phyloP scores from a whole-genome alignment of 2,797 vertebrate species.

The Capromys pilorides region DNA sequence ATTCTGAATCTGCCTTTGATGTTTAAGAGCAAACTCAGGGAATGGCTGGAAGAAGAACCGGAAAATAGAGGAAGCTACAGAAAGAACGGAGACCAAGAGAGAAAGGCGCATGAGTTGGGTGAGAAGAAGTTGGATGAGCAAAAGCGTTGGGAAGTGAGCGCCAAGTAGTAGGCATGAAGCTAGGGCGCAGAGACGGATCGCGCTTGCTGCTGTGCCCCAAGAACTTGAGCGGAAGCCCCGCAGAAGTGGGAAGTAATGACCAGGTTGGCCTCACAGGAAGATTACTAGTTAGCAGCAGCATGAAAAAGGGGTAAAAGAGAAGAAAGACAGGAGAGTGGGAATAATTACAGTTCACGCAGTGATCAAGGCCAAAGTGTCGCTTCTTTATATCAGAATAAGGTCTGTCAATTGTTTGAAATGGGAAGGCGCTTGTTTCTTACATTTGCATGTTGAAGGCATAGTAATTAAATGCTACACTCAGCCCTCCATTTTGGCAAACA shows the following conservation, averaged over 20 bases:
- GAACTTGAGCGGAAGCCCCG: neutral
- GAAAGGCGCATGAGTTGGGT: neutral
- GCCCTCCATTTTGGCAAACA: constrained; percentile 39
- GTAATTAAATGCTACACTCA: neutral
- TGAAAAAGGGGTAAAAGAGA: neutral
- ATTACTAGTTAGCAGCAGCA: neutral
- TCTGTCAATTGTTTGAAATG: neutral
- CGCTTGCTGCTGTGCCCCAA: neutral
- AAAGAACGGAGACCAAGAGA: neutral
- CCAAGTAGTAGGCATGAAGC: neutral
- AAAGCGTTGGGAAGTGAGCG: neutral
- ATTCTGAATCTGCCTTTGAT: neutral
- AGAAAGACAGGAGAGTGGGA: neutral
- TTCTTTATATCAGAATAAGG: constrained; percentile 21
- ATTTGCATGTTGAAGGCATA: neutral
- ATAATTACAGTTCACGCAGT: neutral
- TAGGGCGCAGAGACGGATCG: neutral
- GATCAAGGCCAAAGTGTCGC: neutral
- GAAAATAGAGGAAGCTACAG: neutral
- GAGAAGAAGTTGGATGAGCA: neutral
- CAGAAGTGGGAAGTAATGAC: neutral
- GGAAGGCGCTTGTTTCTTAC: constrained; percentile 30
- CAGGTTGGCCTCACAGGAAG: neutral
- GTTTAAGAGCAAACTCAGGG: neutral
- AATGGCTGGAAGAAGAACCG: neutral